Evolutionary conservation across 2,113 vertebrate species (phyloP).

Genomic region (Euleptes europaea): DNA sequence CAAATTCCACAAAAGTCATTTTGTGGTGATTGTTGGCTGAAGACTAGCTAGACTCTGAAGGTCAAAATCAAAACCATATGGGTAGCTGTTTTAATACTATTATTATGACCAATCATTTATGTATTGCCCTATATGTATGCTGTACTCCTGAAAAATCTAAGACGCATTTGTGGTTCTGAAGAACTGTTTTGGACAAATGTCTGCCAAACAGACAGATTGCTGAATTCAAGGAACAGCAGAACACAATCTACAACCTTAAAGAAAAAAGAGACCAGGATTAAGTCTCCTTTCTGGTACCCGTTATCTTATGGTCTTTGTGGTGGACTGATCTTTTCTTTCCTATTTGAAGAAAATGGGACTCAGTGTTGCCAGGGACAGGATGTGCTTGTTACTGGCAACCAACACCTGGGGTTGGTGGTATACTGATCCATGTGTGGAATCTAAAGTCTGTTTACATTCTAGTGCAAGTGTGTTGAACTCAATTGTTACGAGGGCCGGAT

Average conservation of each 20-base stretch:
- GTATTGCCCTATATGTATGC: conserved; percentile 15
- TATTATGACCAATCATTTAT: conserved; percentile 35
- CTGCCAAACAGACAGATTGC: conserved; percentile 39
- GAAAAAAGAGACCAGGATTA: conserved; percentile 26
- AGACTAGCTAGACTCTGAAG: conserved; percentile 15
- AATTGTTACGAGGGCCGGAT: no score
- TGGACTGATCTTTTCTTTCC: neutral
- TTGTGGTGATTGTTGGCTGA: conserved; percentile 43
- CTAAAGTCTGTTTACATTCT: no score
- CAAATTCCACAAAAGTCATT: neutral
- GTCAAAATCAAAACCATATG: conserved; percentile 48
- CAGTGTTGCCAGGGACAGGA: neutral
- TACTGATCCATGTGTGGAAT: no score
- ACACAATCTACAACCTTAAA: conserved; percentile 13
- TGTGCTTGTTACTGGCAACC: no score
- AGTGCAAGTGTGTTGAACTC: no score
- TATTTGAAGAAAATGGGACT: neutral
- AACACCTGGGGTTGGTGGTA: no score
- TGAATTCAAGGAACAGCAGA: conserved; percentile 31
- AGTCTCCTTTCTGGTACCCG: conserved; percentile 23
- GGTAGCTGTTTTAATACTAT: conserved; percentile 30
- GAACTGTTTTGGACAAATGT: conserved; percentile 35
- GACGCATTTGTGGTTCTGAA: conserved; percentile 24
- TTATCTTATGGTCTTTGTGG: neutral
- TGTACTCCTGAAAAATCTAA: conserved; percentile 9